A percentile compares a stretch with the other conserved stretches of the same genome.
These are phyloP conservation scores for Cirrhinus molitorella DNA, from an alignment of 2,797 vertebrate genomes.

Conservation along the genomic window DNA sequence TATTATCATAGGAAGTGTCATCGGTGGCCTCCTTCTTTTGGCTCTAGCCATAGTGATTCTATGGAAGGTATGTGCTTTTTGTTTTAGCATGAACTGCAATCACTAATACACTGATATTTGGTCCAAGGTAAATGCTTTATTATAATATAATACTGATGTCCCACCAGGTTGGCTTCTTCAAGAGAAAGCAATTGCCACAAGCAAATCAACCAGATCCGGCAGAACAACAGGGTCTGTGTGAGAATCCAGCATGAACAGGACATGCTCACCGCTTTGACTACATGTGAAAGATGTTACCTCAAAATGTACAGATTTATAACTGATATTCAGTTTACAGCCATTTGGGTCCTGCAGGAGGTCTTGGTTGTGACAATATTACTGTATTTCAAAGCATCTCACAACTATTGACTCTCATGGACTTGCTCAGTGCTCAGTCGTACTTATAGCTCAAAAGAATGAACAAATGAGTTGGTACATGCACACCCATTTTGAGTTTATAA, in stretches of 20 bases:
- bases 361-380: background rate
- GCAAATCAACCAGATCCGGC: slow-evolving; percentile 76
- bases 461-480: slow-evolving; percentile 37
- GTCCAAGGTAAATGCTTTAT: background rate
- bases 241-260: slow-evolving; percentile 22
- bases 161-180: slow-evolving; percentile 87
- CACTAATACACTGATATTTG: background rate
- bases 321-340: slow-evolving; percentile 36
- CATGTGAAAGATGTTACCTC: background rate
- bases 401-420: background rate
- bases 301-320: slow-evolving; percentile 4
- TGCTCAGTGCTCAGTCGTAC: background rate
- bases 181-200: slow-evolving; percentile 86
- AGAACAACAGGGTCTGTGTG: slow-evolving; percentile 66
- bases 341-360: background rate
- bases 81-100: slow-evolving; percentile 2
- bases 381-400: slow-evolving; percentile 17
- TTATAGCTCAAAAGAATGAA: background rate
- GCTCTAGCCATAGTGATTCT: slow-evolving; percentile 73
- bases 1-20: slow-evolving; percentile 82
- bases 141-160: background rate
- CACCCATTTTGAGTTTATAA: too few species aligned
- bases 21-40: slow-evolving; percentile 83
- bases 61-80: slow-evolving; percentile 81
- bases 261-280: background rate